Conservation (phyloP, 2,797 vertebrate species). For the Spatula clypeata region DNA sequence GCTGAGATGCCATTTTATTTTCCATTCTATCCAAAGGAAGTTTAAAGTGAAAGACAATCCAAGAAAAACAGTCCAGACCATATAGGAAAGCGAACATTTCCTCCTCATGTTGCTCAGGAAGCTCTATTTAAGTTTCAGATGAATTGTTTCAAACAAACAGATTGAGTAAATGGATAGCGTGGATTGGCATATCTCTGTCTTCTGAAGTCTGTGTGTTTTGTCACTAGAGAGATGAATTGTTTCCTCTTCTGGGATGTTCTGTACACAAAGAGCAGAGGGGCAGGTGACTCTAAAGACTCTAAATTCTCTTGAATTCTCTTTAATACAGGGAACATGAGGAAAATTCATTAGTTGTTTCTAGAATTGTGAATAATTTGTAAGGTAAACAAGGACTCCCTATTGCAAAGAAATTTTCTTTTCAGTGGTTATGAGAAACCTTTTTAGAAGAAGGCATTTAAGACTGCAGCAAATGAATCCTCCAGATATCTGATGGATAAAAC, state of each 20-base stretch:
- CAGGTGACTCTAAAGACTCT: neutral
- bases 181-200: neutral
- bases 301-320: neutral
- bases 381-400: neutral
- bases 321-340: neutral
- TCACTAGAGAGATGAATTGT: neutral
- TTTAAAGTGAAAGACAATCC: conserved; percentile 25
- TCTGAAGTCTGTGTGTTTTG: neutral
- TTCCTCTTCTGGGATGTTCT: neutral
- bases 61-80: conserved; percentile 2
- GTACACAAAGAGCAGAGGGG: neutral
- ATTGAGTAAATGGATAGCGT: neutral
- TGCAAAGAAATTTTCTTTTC: neutral
- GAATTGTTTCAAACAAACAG: neutral
- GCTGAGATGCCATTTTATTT: conserved; percentile 6
- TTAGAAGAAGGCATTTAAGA: neutral
- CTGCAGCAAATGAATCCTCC: neutral
- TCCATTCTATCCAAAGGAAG: neutral
- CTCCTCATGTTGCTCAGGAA: neutral
- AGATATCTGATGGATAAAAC: neutral
- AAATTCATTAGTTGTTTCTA: neutral
- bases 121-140: neutral
- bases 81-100: conserved; percentile 16
- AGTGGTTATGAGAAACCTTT: neutral
- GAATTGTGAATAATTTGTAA: neutral